These are phyloP conservation scores for Acromyrmex charruanus DNA, from an alignment of 1,140 invertebrate genomes.

Conservation along the genomic window DNA sequence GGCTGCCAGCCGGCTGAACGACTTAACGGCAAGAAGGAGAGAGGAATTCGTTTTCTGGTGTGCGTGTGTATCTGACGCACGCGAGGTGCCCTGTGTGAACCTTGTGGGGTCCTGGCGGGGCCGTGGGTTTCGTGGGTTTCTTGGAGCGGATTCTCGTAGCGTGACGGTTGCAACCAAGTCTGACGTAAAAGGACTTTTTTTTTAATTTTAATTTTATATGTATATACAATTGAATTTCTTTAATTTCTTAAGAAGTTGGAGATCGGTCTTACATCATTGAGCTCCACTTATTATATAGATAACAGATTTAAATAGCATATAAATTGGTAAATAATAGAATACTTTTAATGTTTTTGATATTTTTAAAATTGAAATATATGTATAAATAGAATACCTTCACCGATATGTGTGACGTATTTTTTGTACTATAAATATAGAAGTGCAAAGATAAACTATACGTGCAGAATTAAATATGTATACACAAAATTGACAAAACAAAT, in stretches of 20 bases:
- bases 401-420: neutral
- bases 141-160: neutral
- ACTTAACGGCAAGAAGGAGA: constrained; percentile 32
- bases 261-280: neutral
- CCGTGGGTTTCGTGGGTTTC: constrained; percentile 20
- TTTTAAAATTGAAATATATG: neutral
- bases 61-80: neutral
- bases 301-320: neutral
- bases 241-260: neutral
- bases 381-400: neutral
- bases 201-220: neutral
- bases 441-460: neutral
- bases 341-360: neutral
- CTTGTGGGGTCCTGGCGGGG: constrained; percentile 32
- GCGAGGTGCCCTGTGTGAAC: neutral
- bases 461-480: neutral
- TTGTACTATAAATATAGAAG: neutral
- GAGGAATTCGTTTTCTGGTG: constrained; percentile 48
- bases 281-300: neutral
- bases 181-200: neutral
- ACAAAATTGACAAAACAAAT: neutral
- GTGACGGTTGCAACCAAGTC: constrained; percentile 11
- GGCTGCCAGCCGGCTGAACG: constrained; percentile 52
- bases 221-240: neutral
- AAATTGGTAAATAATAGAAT: neutral